Conservation (phyloP, 2,113 vertebrate genomes). For the Bothrops jararaca region DNA sequence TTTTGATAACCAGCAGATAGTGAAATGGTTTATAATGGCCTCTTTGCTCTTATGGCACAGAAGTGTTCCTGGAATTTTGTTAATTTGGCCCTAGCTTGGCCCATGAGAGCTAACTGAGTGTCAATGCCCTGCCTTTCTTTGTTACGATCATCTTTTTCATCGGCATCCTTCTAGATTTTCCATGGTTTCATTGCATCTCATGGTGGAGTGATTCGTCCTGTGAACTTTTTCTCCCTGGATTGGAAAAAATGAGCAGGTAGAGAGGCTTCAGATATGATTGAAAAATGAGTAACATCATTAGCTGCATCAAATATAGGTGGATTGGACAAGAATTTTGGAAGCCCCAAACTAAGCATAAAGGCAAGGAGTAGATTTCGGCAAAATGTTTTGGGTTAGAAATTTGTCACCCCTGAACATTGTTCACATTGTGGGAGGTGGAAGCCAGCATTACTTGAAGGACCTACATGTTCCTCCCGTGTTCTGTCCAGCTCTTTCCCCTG, state of each 20-base stretch:
- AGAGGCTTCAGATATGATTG: not conserved
- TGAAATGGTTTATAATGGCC: not conserved
- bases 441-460: not conserved
- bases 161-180: not conserved
- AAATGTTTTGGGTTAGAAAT: not conserved
- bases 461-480: not conserved
- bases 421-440: not conserved
- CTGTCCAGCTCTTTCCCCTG: not conserved
- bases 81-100: not conserved
- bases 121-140: not conserved
- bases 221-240: not conserved
- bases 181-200: not conserved
- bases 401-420: not conserved
- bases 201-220: not conserved
- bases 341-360: not conserved
- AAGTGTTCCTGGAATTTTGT: not conserved
- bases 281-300: not conserved
- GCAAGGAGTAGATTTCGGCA: not conserved
- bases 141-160: not conserved
- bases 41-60: not conserved
- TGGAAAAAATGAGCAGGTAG: not conserved
- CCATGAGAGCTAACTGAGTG: not conserved
- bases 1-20: not conserved
- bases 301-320: not conserved
- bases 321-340: not conserved